Conservation (phyloP, 2,797 vertebrate species). For the Peromyscus eremicus region DNA sequence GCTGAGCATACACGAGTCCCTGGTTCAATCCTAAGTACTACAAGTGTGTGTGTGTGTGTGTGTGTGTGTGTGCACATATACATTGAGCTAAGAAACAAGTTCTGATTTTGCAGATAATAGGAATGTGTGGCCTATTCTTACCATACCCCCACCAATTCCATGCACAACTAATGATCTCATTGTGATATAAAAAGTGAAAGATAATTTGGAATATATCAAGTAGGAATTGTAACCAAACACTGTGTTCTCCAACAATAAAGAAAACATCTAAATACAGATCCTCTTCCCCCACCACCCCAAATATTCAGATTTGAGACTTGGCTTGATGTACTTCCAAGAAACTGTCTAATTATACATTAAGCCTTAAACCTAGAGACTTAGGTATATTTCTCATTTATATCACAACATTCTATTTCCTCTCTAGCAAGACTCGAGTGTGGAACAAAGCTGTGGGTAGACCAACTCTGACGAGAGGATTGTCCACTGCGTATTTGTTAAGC, state of each 20-base stretch:
- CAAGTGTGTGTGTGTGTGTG: not conserved
- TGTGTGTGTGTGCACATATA: not conserved
- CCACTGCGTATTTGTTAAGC: not conserved
- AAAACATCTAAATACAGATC: conserved; percentile 71
- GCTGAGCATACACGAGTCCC: not conserved
- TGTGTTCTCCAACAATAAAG: conserved; percentile 60
- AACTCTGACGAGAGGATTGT: not conserved
- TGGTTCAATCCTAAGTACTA: not conserved
- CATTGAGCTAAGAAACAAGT: not conserved
- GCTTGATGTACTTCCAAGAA: conserved; percentile 79
- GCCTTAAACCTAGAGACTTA: conserved; percentile 61
- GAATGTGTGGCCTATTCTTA: not conserved
- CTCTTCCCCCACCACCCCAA: conserved; percentile 44
- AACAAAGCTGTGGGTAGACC: not conserved
- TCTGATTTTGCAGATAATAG: not conserved
- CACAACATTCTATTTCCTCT: conserved; percentile 23
- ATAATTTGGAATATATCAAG: conserved; percentile 24
- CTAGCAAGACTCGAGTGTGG: not conserved
- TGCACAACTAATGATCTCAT: conserved; percentile 60
- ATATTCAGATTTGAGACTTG: conserved; percentile 69
- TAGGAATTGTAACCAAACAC: conserved; percentile 44
- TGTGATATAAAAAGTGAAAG: conserved; percentile 58
- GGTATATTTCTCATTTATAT: conserved; percentile 62
- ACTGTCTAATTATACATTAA: conserved; percentile 68
- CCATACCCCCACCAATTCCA: not conserved